Percentiles rank a stretch among this genome's conserved stretches.
These are phyloP conservation scores for Calyptommatus sinebrachiatus DNA, from an alignment of 2,113 vertebrate genomes.

Conservation along the genomic window DNA sequence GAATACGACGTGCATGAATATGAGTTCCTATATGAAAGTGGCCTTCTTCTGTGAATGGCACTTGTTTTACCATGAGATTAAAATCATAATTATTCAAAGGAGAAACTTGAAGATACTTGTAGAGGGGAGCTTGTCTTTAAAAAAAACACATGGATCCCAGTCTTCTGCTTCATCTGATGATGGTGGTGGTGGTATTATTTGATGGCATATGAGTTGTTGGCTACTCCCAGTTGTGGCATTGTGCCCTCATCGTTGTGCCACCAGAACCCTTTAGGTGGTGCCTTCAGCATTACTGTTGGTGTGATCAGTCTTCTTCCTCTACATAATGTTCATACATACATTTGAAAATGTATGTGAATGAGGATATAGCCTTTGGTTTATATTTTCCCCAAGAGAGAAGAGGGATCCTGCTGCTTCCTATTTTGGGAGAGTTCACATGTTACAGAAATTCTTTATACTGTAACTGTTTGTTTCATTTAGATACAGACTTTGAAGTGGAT, in stretches of 20 bases:
- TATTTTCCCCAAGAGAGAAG: accelerated
- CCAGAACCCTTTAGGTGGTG: accelerated
- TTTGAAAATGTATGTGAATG: accelerated
- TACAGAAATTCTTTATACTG: not conserved
- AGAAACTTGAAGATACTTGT: not conserved
- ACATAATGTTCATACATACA: not conserved
- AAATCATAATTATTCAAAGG: accelerated
- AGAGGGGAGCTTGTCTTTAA: not conserved
- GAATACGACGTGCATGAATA: not conserved
- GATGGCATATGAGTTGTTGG: accelerated
- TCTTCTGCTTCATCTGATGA: not conserved
- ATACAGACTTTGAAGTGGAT: not conserved
- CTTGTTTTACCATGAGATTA: not conserved
- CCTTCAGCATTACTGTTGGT: not conserved
- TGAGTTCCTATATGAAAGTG: not conserved
- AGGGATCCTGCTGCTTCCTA: not conserved
- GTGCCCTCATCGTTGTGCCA: accelerated
- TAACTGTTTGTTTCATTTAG: not conserved
- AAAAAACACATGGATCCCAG: not conserved
- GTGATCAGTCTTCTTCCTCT: not conserved
- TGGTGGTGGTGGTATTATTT: accelerated
- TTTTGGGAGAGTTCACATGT: constrained; percentile 6
- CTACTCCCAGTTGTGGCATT: accelerated
- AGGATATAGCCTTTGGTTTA: accelerated
- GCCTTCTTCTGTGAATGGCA: not conserved